phyloP scores from a whole-genome alignment of 2,113 vertebrate species.

The Psilopogon haemacephalus region DNA sequence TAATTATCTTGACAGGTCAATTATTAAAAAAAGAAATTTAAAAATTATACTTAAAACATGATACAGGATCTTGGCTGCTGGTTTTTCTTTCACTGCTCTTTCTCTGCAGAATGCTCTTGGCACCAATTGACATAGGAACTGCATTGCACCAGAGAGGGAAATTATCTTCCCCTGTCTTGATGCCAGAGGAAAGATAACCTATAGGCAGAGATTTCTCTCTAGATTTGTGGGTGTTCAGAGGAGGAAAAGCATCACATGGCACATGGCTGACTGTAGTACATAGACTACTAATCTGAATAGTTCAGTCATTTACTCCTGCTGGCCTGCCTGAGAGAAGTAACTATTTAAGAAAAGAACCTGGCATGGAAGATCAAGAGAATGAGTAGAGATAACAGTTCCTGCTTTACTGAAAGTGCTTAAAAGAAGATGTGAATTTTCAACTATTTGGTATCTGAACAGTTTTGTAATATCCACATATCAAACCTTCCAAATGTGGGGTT shows the following conservation, averaged over 20 bases:
- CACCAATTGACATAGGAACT: constrained; percentile 59
- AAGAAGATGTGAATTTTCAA: neutral
- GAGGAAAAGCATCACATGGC: neutral
- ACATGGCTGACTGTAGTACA: neutral
- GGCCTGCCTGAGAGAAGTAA: neutral
- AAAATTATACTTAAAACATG: constrained; percentile 64
- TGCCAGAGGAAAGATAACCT: constrained; percentile 58
- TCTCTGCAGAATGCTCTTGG: constrained; percentile 69
- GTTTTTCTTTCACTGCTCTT: constrained; percentile 64
- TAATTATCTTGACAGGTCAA: constrained; percentile 79
- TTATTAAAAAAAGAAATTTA: constrained; percentile 71
- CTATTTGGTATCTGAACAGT: neutral
- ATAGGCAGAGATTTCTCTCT: constrained; percentile 5
- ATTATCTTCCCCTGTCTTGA: neutral
- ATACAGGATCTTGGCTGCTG: constrained; percentile 61
- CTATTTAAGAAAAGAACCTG: neutral
- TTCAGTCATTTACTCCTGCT: neutral
- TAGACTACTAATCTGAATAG: neutral
- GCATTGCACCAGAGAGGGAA: constrained; percentile 71
- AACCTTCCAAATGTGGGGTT: neutral
- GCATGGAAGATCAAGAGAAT: neutral
- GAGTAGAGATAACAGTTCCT: neutral
- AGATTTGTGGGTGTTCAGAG: constrained; percentile 15
- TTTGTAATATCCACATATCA: neutral
- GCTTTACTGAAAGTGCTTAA: neutral